phyloP scores from a whole-genome alignment of 2,113 vertebrate genomes.

The Scolopax mira region DNA sequence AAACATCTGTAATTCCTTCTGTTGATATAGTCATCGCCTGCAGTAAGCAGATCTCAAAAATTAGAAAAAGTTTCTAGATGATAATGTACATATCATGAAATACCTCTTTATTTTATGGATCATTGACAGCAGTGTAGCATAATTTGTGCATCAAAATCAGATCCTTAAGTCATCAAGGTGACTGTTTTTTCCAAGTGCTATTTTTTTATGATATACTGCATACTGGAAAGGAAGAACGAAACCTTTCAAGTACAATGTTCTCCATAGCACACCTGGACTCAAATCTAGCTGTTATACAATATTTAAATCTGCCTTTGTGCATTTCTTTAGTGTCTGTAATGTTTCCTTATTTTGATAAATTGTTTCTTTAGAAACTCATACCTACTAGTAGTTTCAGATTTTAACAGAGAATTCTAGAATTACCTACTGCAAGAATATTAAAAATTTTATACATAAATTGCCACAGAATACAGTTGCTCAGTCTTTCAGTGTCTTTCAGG shows the following conservation, averaged over 20 bases:
- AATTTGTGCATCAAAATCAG: background rate
- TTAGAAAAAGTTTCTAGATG: background rate
- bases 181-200: background rate
- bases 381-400: background rate
- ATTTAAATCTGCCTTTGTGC: background rate
- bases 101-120: background rate
- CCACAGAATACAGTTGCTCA: background rate
- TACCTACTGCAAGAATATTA: background rate
- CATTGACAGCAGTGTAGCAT: background rate
- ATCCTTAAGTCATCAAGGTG: background rate
- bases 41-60: background rate
- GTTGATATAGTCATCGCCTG: background rate
- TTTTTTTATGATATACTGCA: background rate
- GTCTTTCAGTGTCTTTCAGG: background rate
- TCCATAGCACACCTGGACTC: background rate
- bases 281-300: background rate
- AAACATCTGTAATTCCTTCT: background rate
- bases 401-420: background rate
- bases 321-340: background rate
- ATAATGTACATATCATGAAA: background rate
- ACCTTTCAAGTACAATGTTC: background rate
- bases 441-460: background rate
- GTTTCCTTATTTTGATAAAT: background rate
- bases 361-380: background rate
- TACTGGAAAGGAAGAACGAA: background rate